Evolutionary conservation across 2,797 vertebrate species (phyloP).

Genomic region (Sebastes iracundus): DNA sequence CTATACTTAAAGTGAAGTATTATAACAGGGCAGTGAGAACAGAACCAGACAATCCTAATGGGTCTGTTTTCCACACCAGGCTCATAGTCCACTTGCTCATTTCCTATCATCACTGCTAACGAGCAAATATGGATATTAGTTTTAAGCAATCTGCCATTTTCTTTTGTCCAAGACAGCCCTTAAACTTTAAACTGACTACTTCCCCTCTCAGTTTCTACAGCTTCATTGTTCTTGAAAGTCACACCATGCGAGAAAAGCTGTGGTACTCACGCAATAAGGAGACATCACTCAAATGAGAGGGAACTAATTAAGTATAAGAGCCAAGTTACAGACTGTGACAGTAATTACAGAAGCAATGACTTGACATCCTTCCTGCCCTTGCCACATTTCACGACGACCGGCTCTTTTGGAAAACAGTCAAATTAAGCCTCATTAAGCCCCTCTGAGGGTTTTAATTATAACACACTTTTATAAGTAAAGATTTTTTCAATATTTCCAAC

Average conservation of each 20-base stretch:
- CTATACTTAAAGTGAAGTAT: neutral
- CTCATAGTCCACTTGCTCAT: neutral
- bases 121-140: constrained; percentile 1
- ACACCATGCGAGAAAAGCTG: neutral
- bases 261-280: constrained; percentile 38
- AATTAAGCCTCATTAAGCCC: constrained; percentile 76
- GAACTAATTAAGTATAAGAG: constrained; percentile 66
- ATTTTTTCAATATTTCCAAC: constrained; percentile 73
- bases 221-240: constrained; percentile 24
- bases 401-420: constrained; percentile 75
- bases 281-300: constrained; percentile 58
- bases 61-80: constrained; percentile 5
- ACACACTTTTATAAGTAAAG: constrained; percentile 62
- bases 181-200: neutral
- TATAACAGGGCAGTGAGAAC: neutral
- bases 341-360: constrained; percentile 78
- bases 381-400: constrained; percentile 76
- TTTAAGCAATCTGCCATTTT: neutral
- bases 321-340: constrained; percentile 72
- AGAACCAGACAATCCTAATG: neutral
- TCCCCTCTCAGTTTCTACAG: constrained; percentile 18
- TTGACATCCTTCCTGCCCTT: constrained; percentile 75
- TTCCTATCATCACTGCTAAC: constrained; percentile 20
- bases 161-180: neutral
- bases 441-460: constrained; percentile 79